phyloP scores from a whole-genome alignment of 2,113 vertebrate species.

The Nothocercus nigrocapillus region DNA sequence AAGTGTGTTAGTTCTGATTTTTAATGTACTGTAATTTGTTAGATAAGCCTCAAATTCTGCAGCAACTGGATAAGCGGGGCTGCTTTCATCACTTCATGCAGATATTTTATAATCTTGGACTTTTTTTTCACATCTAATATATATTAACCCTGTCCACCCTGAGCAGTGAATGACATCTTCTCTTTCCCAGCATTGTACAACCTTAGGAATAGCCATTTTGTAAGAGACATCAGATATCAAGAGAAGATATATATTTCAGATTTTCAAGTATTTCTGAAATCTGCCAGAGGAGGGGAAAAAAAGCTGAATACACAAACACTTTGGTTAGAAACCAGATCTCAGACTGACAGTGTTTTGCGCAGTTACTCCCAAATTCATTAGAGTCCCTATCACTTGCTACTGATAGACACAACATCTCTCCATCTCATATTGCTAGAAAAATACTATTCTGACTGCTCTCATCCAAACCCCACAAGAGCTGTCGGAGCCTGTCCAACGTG shows the following conservation, averaged over 20 bases:
- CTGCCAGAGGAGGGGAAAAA: neutral
- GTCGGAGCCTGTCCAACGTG: neutral
- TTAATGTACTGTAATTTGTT: slow-evolving; percentile 43
- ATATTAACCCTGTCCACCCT: neutral
- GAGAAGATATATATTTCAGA: neutral
- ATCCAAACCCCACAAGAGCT: neutral
- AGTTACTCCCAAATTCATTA: neutral
- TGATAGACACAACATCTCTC: neutral
- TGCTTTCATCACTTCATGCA: neutral
- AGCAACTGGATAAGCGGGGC: neutral
- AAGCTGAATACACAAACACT: neutral
- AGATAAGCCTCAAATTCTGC: slow-evolving; percentile 29
- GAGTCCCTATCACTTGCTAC: neutral
- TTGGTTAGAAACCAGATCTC: neutral
- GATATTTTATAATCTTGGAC: neutral
- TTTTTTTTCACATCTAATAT: neutral
- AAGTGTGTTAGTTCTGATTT: slow-evolving; percentile 39
- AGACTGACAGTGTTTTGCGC: neutral
- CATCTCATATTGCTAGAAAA: neutral
- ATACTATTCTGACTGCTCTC: neutral
- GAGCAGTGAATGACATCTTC: neutral
- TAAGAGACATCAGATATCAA: slow-evolving; percentile 1
- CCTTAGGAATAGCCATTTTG: neutral
- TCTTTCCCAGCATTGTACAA: neutral
- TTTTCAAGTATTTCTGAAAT: neutral